phyloP scores from a whole-genome alignment of 2,113 vertebrate genomes.

The Dasyprocta punctata region DNA sequence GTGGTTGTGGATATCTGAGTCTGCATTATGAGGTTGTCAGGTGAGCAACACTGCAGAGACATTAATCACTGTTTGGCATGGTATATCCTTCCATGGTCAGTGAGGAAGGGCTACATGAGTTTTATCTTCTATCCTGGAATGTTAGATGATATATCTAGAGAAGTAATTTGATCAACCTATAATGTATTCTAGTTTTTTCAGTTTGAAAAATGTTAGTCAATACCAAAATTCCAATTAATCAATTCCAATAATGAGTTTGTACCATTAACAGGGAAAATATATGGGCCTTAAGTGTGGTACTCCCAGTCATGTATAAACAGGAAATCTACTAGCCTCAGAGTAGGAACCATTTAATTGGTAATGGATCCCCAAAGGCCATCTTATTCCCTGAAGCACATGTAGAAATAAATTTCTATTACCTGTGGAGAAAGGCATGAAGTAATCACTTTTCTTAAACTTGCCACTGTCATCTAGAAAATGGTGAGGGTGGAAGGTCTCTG shows the following conservation, averaged over 20 bases:
- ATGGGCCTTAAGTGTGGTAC: not conserved
- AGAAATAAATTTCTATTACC: not conserved
- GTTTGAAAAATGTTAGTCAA: not conserved
- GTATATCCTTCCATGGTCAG: not conserved
- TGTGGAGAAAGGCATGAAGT: not conserved
- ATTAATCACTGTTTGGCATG: not conserved
- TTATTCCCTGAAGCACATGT: not conserved
- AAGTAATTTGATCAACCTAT: not conserved
- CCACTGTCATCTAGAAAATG: not conserved
- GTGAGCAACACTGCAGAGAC: not conserved
- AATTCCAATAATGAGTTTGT: not conserved
- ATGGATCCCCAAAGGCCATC: not conserved
- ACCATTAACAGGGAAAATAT: rapidly evolving
- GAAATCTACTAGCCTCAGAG: not conserved
- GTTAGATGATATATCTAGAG: not conserved
- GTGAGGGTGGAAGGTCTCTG: not conserved
- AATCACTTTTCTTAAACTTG: not conserved
- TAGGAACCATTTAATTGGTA: not conserved
- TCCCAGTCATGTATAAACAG: not conserved
- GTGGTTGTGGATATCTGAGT: not conserved
- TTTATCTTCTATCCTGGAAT: not conserved
- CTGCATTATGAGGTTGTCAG: not conserved
- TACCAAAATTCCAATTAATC: not conserved
- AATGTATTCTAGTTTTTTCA: not conserved
- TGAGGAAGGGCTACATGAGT: not conserved